A percentile compares a stretch with the other conserved stretches of the same genome.
These are phyloP conservation scores for Tortrix viridana DNA, from an alignment of 2,888 invertebrate species.

Conservation along the genomic window DNA sequence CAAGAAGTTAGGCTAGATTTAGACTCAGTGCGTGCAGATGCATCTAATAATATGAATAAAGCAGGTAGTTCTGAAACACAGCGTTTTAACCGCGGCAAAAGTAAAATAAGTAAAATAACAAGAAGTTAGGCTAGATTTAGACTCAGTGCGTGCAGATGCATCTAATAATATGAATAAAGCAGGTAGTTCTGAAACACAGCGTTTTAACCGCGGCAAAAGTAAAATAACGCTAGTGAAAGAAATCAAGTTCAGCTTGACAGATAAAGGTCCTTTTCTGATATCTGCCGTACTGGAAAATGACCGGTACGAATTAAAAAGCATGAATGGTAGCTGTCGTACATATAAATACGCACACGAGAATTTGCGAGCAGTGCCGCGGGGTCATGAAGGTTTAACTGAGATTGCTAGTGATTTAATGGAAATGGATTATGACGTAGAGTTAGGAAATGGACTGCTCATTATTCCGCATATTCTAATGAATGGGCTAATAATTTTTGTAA, in stretches of 20 bases:
- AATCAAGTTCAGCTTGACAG: slow-evolving; percentile 14
- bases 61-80: background rate
- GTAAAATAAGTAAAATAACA: background rate
- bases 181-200: background rate
- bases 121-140: background rate
- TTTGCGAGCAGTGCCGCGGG: slow-evolving; percentile 3
- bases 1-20: background rate
- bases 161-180: background rate
- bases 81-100: slow-evolving; percentile 2
- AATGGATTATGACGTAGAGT: background rate
- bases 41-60: background rate
- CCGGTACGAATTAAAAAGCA: slow-evolving; percentile 1
- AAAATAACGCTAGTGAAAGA: slow-evolving; percentile 14
- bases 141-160: too few species aligned
- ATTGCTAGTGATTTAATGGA: background rate
- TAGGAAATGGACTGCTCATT: background rate
- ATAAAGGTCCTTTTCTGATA: background rate
- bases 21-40: too few species aligned
- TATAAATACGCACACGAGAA: slow-evolving; percentile 12
- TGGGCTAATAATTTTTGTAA: background rate
- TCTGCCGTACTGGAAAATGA: slow-evolving; percentile 7
- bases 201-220: slow-evolving; percentile 1
- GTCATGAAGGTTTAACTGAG: slow-evolving; percentile 7
- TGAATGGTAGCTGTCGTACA: background rate
- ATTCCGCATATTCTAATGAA: background rate